These are phyloP conservation scores for Platypus cylindrus DNA, from an alignment of 2,888 invertebrate species.

Conservation along the genomic window DNA sequence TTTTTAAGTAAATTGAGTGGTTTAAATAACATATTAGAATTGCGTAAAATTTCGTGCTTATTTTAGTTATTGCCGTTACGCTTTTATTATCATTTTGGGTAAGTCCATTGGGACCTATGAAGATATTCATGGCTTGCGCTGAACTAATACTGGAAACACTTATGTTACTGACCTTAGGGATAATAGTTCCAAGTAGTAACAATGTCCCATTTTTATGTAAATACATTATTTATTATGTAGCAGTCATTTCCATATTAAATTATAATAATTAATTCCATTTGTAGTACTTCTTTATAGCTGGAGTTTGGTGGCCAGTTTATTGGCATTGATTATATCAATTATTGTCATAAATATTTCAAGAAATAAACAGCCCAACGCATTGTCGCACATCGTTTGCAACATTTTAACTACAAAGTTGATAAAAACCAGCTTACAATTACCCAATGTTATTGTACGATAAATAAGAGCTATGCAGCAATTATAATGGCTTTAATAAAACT, in stretches of 20 bases:
- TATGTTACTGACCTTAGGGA: constrained; percentile 24
- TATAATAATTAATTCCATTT: constrained; percentile 15
- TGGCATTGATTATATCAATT: constrained; percentile 25
- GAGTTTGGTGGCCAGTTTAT: constrained; percentile 22
- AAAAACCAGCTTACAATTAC: constrained; percentile 24
- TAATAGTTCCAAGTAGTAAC: constrained; percentile 24
- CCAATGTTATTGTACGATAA: constrained; percentile 24
- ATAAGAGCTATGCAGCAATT: no score
- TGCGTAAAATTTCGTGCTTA: neutral
- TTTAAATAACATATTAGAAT: neutral
- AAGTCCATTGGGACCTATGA: constrained; percentile 27
- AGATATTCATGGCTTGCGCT: constrained; percentile 27
- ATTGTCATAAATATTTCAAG: constrained; percentile 29
- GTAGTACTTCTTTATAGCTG: constrained; percentile 29
- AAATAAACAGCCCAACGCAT: constrained; percentile 19
- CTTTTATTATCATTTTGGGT: constrained; percentile 31
- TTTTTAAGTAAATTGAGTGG: constrained; percentile 27
- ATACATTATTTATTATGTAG: constrained; percentile 4
- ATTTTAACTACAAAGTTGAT: constrained; percentile 23
- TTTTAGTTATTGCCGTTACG: constrained; percentile 26
- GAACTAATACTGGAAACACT: constrained; percentile 26
- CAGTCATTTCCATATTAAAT: constrained; percentile 3
- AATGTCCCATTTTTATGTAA: constrained; percentile 30
- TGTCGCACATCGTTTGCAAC: constrained; percentile 24
- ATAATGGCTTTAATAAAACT: neutral